A percentile compares a stretch with the other conserved stretches of the same genome.
Evolutionary conservation across 1,140 invertebrate genomes (phyloP).

Genomic region (Tetramorium alpestre): DNA sequence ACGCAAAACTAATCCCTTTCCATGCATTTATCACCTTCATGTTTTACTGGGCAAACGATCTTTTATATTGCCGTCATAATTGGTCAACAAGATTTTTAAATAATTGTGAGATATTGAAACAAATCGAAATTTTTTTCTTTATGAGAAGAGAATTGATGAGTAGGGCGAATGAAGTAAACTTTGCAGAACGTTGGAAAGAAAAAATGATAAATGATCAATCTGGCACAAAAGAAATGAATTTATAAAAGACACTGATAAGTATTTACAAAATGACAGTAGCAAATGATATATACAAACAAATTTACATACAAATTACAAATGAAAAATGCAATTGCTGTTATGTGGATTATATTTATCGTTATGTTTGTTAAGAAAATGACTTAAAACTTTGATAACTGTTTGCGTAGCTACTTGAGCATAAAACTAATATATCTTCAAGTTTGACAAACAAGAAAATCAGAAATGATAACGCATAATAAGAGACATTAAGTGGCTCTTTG

Average conservation of each 20-base stretch:
- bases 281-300: not conserved
- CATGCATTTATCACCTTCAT: slow-evolving; percentile 14
- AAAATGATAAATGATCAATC: not conserved
- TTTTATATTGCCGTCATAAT: not conserved
- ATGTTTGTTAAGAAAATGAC: not conserved
- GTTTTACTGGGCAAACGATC: not conserved
- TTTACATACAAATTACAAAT: not conserved
- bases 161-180: not conserved
- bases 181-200: not conserved
- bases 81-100: not conserved
- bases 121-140: not conserved
- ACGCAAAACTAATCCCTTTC: not conserved
- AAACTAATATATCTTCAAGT: slow-evolving; percentile 17
- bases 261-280: not conserved
- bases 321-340: not conserved
- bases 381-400: slow-evolving; percentile 14
- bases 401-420: not conserved
- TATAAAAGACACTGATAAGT: slow-evolving; percentile 6
- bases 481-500: slow-evolving; percentile 27
- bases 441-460: slow-evolving; percentile 17
- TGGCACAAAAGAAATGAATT: not conserved
- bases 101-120: not conserved
- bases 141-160: not conserved
- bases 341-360: not conserved
- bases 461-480: not conserved